Evolutionary conservation across 2,888 invertebrate genomes (phyloP), one percentile per base, ranked within the genome.

Genomic region (Helicoverpa assulta): DNA sequence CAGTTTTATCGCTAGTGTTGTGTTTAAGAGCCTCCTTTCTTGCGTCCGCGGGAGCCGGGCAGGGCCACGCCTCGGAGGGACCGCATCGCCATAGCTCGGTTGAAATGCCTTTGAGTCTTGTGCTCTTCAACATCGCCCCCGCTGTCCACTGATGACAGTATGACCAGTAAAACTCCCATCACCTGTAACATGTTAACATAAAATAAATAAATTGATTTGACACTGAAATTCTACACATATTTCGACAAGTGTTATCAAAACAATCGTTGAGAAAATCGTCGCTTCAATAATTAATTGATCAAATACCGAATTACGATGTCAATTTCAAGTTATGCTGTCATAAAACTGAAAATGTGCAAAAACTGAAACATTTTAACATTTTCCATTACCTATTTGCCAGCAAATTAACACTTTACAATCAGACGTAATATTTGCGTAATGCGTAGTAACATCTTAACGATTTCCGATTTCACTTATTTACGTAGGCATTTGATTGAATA

Each of bases 81-180:
- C 16, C 98, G 96, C 98, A 98, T 98, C 18, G 98, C 98, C 97
- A 98, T 98, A 16, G 98, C 98, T 83, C 98, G 96, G 94, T 98
- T 98, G 93, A 98, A 98, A 89, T 98, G 98, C 43, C 98, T 97
- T 84, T 98, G 98, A 7, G 97, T 96, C 89, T 97, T 97, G 84
- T 96, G 96, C 78, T 97, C 97, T 70, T 94, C 96, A 16, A 88
- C 92, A 55, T 96, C 96, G 76, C 87, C 85, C 62, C 91, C 92
- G 85, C 81, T 92, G 86, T 98, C 98, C 69, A 97, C 96, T 57
- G 98, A 98, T 61, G 98, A 98, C 63, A 98, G 93, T 81, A 98
- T 98, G 70, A 98, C 98, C 86, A 98, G 96, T 62, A 98, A 96
- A 58, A 98, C 98, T 52, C 98, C 98, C 91, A 98, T 96, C 85